phyloP scores from a whole-genome alignment of 1,140 invertebrate genomes.

The Drosophila takahashii region DNA sequence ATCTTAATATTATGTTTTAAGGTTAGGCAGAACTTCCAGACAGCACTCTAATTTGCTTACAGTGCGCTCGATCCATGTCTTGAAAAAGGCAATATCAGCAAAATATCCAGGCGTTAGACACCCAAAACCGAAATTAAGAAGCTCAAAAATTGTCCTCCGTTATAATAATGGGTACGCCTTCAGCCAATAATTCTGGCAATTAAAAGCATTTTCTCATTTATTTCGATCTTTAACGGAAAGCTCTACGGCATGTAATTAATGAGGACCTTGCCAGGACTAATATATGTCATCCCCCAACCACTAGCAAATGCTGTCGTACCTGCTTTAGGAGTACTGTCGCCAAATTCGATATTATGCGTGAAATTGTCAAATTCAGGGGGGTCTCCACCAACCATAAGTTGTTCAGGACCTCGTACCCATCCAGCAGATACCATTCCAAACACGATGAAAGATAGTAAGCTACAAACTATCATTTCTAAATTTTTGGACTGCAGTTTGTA shows the following conservation, averaged over 20 bases:
- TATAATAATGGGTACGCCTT: not conserved
- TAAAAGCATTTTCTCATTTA: not conserved
- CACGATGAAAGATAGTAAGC: not conserved
- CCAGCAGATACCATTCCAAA: not conserved
- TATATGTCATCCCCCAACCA: not conserved
- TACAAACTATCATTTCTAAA: constrained; percentile 34
- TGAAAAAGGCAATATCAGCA: not conserved
- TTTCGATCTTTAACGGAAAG: not conserved
- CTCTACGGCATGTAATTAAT: not conserved
- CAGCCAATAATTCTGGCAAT: not conserved
- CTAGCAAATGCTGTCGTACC: not conserved
- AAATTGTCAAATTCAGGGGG: not conserved
- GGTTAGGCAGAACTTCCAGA: too few relatives aligned
- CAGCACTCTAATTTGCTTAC: not conserved
- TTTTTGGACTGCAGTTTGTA: not conserved
- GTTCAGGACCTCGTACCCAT: too few relatives aligned
- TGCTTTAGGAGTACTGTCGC: not conserved
- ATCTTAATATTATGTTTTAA: too few relatives aligned
- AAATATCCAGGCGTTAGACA: not conserved
- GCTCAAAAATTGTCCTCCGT: not conserved
- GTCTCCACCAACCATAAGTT: not conserved
- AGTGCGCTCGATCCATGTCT: not conserved
- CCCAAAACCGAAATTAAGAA: not conserved
- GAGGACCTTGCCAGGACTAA: too few relatives aligned
- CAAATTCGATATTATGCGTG: not conserved